Evolutionary conservation across 2,888 invertebrate species (phyloP).

Genomic region (Autographa pulchrina): DNA sequence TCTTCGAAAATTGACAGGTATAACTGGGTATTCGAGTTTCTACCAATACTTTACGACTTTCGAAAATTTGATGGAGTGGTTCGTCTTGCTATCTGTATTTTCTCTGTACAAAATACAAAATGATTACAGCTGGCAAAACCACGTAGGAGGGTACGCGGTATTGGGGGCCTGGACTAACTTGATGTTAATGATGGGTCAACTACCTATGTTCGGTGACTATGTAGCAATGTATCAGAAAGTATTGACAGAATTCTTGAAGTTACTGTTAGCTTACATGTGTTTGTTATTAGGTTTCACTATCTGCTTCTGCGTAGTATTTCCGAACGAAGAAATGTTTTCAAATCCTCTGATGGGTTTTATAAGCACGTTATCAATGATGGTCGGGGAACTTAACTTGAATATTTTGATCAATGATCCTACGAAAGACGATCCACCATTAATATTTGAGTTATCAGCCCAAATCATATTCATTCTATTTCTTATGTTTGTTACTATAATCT

Average conservation of each 20-base stretch:
- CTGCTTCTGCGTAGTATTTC: conserved; percentile 96
- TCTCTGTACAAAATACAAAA: conserved; percentile 94
- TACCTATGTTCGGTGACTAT: conserved; percentile 96
- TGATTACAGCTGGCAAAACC: conserved; percentile 95
- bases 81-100: conserved; percentile 95
- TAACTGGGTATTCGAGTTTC: conserved; percentile 94
- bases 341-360: conserved; percentile 95
- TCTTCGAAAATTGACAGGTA: conserved; percentile 93
- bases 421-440: conserved; percentile 92
- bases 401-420: conserved; percentile 92
- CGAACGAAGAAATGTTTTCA: conserved; percentile 94
- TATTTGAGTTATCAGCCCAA: conserved; percentile 94
- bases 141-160: conserved; percentile 95
- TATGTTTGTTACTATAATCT: conserved; percentile 95
- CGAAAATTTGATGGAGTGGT: conserved; percentile 96
- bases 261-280: conserved; percentile 95
- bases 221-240: conserved; percentile 97
- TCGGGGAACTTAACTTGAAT: conserved; percentile 94
- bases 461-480: conserved; percentile 94
- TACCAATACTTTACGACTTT: conserved; percentile 94
- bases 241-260: conserved; percentile 94
- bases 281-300: conserved; percentile 95
- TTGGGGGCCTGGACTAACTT: conserved; percentile 96
- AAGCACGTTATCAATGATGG: conserved; percentile 96
- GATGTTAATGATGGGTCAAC: conserved; percentile 96